Percentiles rank a stretch among this genome's conserved stretches.
These are phyloP conservation scores for Parazoanthus darwini DNA, from an alignment of 92 coral and sea anemone species.

Conservation along the genomic window DNA sequence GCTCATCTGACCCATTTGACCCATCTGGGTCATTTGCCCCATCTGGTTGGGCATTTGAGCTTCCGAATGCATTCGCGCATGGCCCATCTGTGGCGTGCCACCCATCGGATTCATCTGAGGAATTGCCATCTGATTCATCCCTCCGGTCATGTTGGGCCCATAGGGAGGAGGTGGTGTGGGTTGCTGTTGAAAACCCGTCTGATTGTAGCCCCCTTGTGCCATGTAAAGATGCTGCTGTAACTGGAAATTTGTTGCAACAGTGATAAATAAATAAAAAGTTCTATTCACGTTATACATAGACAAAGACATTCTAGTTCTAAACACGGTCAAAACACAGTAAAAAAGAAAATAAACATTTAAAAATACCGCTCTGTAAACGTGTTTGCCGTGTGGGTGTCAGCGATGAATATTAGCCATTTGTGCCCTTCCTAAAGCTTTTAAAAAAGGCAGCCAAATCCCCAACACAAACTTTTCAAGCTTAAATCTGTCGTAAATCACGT, in stretches of 20 bases:
- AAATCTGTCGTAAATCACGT: too few relatives aligned
- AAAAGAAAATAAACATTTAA: too few relatives aligned
- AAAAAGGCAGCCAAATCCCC: too few relatives aligned
- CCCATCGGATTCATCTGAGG: constrained; percentile 55
- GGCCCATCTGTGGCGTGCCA: constrained; percentile 52
- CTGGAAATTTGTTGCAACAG: constrained; percentile 22
- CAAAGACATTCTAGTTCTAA: too few relatives aligned
- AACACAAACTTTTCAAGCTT: too few relatives aligned
- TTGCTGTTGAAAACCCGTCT: constrained; percentile 75
- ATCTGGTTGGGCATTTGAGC: constrained; percentile 52
- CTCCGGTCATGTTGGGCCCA: constrained; percentile 57
- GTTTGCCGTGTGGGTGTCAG: too few relatives aligned
- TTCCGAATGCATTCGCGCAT: constrained; percentile 52
- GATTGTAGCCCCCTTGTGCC: constrained; percentile 53
- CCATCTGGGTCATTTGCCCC: constrained; percentile 49
- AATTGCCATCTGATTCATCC: constrained; percentile 49
- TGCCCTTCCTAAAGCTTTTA: too few relatives aligned
- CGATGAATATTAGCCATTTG: too few relatives aligned
- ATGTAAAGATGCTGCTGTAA: constrained; percentile 59
- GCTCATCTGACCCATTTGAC: constrained; percentile 40
- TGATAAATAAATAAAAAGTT: background rate
- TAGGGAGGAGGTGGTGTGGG: constrained; percentile 88
- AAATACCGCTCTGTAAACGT: too few relatives aligned
- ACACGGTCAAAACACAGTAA: too few relatives aligned
- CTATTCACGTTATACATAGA: too few relatives aligned